Evolutionary conservation across 1,140 invertebrate species (phyloP), one percentile per base, ranked within the genome.

Genomic region (Matsumurasca onukii): DNA sequence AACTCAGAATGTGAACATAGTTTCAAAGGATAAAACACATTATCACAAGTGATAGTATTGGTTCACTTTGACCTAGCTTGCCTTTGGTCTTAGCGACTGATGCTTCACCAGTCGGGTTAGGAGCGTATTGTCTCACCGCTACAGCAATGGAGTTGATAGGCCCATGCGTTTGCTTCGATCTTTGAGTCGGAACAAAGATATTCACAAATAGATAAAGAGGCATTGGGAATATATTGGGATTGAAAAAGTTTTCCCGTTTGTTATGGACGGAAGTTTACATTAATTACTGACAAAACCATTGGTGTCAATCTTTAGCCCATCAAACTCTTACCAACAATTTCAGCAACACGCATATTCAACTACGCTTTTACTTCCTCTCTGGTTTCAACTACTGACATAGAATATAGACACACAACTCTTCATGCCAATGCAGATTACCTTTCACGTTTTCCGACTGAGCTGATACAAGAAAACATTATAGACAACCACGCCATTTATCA

Each of bases 391-490:
- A 52, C 22, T n/a, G 49, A 52, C 20, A 52, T 52, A 12, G 5
- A 5, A 22, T 52, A 52, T 22, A 52, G 49, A 22, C 5, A 52
- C 12, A 12, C 20, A 15, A 22, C 49, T 52, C 49, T 17, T 12
- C 49, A 52, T 20, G 12, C 12, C 49, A 52, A 52, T 20, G 49
- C 34, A 39, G 34, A 39, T 39, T 39, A 39, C 34, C 34, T 39
- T 51, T 59, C 27, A 31, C 55, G 39, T 51, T 55, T 66, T 29
- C 34, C n/a, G 52, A 27, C 34, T 55, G 1, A n/a, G n/a, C 73
- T 84, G 83, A 86, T 2, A 84, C 85, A 80, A 79, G 85, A 20
- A 72, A 72, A 69, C 76, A 74, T 39, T 9, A 39, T 39, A 5
- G 34, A 39, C 34, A 39, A 5, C 17, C 34, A 39, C 34, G 5